phyloP scores from a whole-genome alignment of 2,888 invertebrate genomes.

The Coleophora deauratella region DNA sequence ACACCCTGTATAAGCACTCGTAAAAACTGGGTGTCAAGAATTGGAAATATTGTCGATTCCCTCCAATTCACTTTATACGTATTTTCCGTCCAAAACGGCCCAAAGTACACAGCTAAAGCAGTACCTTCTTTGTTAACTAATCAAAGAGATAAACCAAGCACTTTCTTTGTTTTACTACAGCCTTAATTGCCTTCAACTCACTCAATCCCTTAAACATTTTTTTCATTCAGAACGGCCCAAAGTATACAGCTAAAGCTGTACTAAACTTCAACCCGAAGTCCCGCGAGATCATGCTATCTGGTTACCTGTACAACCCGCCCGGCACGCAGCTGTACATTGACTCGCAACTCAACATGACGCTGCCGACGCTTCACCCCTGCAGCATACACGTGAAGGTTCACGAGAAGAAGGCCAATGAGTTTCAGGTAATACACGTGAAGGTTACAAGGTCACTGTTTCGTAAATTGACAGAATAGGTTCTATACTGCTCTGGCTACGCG shows the following conservation, averaged over 20 bases:
- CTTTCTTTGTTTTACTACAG: too few relatives aligned
- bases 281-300: conserved; percentile 50
- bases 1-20: too few relatives aligned
- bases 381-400: conserved; percentile 76
- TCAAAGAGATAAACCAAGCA: too few relatives aligned
- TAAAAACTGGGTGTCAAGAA: too few relatives aligned
- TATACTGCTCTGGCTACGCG: conserved; percentile 55
- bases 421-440: conserved; percentile 79
- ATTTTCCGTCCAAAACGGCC: conserved; percentile 41
- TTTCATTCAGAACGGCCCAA: conserved; percentile 48
- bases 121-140: too few relatives aligned
- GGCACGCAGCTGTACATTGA: conserved; percentile 79
- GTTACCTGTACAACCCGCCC: conserved; percentile 76
- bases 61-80: too few relatives aligned
- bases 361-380: conserved; percentile 83
- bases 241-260: conserved; percentile 49
- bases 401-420: conserved; percentile 80
- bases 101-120: conserved; percentile 53
- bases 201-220: too few relatives aligned
- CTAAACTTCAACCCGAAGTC: conserved; percentile 62
- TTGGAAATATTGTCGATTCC: too few relatives aligned
- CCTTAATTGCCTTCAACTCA: too few relatives aligned
- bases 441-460: background rate
- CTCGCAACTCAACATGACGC: conserved; percentile 80
- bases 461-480: background rate